Percentiles rank a stretch among this genome's conserved stretches.
Conservation (phyloP, 2,797 vertebrate genomes). For the Enteromius anoplus region DNA sequence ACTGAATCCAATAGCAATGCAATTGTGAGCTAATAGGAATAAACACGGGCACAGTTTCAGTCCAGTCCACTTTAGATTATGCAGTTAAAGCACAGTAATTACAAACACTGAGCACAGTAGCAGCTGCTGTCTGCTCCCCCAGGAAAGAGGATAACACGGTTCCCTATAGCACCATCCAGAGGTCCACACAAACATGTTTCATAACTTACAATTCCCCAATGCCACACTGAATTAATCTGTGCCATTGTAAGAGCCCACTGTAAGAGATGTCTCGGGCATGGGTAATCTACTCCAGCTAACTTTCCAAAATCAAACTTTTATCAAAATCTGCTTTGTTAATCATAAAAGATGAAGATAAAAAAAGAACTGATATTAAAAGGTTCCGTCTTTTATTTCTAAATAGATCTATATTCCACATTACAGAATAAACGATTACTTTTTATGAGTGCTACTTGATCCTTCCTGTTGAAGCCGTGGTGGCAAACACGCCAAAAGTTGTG, state of each 20-base stretch:
- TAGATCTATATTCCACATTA: not conserved
- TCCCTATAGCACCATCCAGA: constrained; percentile 49
- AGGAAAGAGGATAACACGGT: constrained; percentile 33
- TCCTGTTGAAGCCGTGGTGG: not conserved
- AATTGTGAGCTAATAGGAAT: constrained; percentile 49
- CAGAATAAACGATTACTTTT: not conserved
- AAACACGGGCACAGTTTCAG: constrained; percentile 38
- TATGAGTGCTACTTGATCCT: not conserved
- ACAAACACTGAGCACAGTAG: constrained; percentile 44
- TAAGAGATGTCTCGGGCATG: not conserved
- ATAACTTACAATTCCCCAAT: constrained; percentile 28
- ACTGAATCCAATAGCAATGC: constrained; percentile 40
- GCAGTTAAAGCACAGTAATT: constrained; percentile 57
- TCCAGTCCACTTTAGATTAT: constrained; percentile 58
- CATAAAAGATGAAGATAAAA: not conserved
- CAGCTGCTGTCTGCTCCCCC: constrained; percentile 44
- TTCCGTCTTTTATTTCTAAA: not conserved
- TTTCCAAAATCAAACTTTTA: not conserved
- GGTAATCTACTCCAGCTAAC: not conserved
- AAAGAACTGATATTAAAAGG: not conserved
- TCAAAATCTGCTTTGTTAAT: not conserved
- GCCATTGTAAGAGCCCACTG: not conserved
- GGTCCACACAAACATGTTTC: constrained; percentile 33
- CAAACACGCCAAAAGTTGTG: not conserved
- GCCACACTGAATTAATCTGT: constrained; percentile 31